Conservation (phyloP, 2,797 vertebrate species). For the Alcedo quadribrachys region DNA sequence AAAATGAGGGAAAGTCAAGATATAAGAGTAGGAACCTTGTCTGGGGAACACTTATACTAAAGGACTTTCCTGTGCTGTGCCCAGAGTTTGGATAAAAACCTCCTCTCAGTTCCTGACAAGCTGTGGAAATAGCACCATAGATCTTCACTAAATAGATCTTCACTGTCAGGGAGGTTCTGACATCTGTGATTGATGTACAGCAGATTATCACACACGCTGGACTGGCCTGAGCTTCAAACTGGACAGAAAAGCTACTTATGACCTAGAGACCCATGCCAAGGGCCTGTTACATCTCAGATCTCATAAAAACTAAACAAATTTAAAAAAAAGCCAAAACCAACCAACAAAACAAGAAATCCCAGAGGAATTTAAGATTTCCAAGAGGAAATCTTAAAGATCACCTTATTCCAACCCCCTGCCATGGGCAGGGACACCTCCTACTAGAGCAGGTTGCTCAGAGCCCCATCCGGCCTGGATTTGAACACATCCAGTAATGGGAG, state of each 20-base stretch:
- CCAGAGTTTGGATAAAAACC: fast-evolving
- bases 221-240: not conserved
- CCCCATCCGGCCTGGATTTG: too few species aligned
- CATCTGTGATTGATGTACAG: not conserved
- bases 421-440: too few species aligned
- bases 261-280: not conserved
- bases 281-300: not conserved
- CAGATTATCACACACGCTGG: not conserved
- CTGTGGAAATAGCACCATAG: not conserved
- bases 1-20: not conserved
- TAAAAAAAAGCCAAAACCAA: not conserved
- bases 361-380: too few species aligned
- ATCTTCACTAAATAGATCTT: not conserved
- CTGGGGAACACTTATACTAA: not conserved
- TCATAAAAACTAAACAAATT: not conserved
- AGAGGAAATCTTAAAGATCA: too few species aligned
- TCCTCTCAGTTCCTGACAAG: not conserved
- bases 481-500: too few species aligned
- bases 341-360: too few species aligned
- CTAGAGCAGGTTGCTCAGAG: too few species aligned
- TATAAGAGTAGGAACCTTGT: not conserved
- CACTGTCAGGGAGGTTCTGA: not conserved
- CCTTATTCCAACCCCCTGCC: too few species aligned
- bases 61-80: not conserved
- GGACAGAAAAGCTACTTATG: not conserved